Evolutionary conservation across 1,140 invertebrate species (phyloP).

Genomic region (Bombus soroeensis): DNA sequence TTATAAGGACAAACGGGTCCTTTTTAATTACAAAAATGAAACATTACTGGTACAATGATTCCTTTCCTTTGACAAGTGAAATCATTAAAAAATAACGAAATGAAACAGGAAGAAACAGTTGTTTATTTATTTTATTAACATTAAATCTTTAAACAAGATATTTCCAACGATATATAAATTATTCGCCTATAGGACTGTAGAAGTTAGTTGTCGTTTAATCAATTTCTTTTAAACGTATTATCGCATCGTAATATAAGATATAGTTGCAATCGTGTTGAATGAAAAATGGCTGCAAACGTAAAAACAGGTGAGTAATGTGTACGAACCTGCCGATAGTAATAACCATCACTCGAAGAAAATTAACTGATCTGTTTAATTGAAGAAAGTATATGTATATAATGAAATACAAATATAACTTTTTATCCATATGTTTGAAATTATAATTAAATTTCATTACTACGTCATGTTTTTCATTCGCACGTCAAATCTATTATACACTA

Average conservation of each 20-base stretch:
- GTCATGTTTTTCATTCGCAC: constrained; percentile 3
- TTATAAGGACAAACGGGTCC: not conserved
- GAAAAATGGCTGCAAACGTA: constrained; percentile 77
- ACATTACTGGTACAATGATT: constrained; percentile 1
- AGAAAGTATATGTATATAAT: not conserved
- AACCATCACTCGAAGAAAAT: not conserved
- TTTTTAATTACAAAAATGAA: not conserved
- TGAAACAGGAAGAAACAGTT: not conserved
- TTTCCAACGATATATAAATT: not conserved
- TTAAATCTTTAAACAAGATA: not conserved
- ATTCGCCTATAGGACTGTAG: not conserved
- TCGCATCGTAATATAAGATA: constrained; percentile 17
- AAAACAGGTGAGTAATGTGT: constrained; percentile 74
- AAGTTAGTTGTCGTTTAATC: not conserved
- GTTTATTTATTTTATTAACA: not conserved
- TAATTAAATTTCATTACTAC: constrained; percentile 18
- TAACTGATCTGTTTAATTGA: not conserved
- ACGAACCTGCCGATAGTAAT: constrained; percentile 32
- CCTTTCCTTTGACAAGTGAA: not conserved
- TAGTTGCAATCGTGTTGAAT: constrained; percentile 39
- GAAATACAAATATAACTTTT: not conserved
- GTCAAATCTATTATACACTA: constrained; percentile 8
- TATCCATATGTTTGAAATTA: not conserved
- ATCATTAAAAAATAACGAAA: not conserved
- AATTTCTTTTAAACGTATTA: constrained; percentile 20